A percentile compares a stretch with the other conserved stretches of the same genome.
These are phyloP conservation scores for Eulemur rufifrons DNA, from an alignment of 2,113 vertebrate genomes.

Conservation along the genomic window DNA sequence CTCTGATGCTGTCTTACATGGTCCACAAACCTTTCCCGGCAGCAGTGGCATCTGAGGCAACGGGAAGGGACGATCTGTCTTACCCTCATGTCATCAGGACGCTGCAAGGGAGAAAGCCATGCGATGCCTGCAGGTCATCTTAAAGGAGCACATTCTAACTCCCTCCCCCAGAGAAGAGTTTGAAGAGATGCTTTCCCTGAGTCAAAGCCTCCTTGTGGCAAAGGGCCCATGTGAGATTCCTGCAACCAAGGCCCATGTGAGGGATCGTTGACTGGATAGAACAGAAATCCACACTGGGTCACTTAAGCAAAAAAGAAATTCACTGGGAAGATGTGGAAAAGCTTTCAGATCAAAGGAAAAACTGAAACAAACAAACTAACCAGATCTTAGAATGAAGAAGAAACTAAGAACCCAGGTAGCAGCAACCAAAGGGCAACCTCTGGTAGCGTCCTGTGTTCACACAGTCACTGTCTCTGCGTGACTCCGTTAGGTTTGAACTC, in stretches of 20 bases:
- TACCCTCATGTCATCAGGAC: not conserved
- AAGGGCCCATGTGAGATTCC: too few relatives aligned
- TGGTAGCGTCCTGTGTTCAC: not conserved
- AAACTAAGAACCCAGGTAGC: not conserved
- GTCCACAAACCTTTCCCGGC: not conserved
- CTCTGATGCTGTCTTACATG: not conserved
- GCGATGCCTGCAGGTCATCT: not conserved
- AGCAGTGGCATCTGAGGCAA: not conserved
- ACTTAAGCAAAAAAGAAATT: not conserved
- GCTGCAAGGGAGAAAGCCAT: not conserved
- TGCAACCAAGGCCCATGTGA: not conserved
- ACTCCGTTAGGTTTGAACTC: not conserved
- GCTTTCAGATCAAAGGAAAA: not conserved
- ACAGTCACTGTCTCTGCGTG: not conserved
- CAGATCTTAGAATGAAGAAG: not conserved
- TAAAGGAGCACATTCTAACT: not conserved
- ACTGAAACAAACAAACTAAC: not conserved
- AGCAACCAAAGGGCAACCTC: not conserved
- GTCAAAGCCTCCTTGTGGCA: not conserved
- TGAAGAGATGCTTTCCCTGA: not conserved
- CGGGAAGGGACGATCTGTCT: not conserved
- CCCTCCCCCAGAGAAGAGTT: not conserved
- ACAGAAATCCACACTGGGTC: not conserved
- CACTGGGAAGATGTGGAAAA: not conserved
- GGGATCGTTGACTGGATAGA: not conserved